Base-by-base conservation (phyloP, 1,140 invertebrate species). In the Drosophila sp. region DNA sequence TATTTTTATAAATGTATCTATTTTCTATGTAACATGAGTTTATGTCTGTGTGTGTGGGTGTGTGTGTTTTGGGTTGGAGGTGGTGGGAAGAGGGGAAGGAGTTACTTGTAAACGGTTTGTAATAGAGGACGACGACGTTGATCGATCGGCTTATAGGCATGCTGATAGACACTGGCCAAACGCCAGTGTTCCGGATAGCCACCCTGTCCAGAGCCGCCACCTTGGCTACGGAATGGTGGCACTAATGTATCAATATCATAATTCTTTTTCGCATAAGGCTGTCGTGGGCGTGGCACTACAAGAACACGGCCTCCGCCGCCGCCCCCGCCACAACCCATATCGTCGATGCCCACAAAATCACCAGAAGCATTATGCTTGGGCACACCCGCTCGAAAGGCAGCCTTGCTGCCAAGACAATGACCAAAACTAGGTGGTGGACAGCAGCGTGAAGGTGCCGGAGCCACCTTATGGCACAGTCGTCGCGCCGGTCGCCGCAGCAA, bases 141-240 rank as follows among this genome's bases (percentile, higher is more conserved):
- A 44, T 95, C 94, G 1, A 95, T 92, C 1, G 95, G 95, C 90
- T 95, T 96, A 84, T 96, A 97, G 5, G 96, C 96, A 83, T 97
- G 96, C 84, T 97, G 96, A 87, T 97, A 97, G 32, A 97, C 95
- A 8, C 96, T 96, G 23, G 96, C 96, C 50, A 97, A 92, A 35
- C 96, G 93, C 96, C 96, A 97, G 85, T 97, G 96, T 82, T 97
- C 96, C 0, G 96, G 96, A 92, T 97, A 97, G 70, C 96, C 96
- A 8, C 90, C 91, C 62, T 92, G 90, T 0, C 89, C 89, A 3
- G 91, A 91, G 4, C 91, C 94, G 57, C 95, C 95, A 1, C 94
- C 94, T 92, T 95, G 94, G 17, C 96, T 94, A 78, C 94, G 96
- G 85, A 97, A 97, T 5, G 96, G 96, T 35, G 96, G 96, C 7